These are phyloP conservation scores for Pampusana beccarii DNA, from an alignment of 2,113 vertebrate genomes.

Conservation along the genomic window DNA sequence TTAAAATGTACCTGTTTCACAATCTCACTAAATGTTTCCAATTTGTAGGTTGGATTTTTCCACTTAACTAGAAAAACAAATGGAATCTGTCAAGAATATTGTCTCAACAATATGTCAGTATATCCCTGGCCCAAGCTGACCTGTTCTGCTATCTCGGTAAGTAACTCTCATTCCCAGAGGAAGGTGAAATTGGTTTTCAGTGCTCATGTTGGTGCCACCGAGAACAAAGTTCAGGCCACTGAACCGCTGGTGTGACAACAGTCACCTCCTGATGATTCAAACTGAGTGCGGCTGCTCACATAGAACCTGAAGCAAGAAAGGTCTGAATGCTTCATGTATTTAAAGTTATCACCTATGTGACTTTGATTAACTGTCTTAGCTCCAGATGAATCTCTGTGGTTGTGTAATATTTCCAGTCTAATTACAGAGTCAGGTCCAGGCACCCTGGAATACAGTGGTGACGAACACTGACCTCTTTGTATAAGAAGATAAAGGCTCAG, in stretches of 20 bases:
- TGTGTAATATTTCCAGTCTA: background rate
- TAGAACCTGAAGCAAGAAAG: background rate
- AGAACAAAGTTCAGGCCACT: background rate
- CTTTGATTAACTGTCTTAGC: background rate
- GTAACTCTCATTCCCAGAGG: background rate
- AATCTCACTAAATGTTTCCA: background rate
- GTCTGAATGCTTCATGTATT: background rate
- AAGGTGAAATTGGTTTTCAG: background rate
- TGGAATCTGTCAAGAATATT: slow-evolving; percentile 26
- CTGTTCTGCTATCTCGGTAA: background rate
- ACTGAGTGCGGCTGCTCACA: background rate
- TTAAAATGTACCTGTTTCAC: slow-evolving; percentile 31
- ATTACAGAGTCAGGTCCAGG: background rate
- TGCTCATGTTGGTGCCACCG: background rate
- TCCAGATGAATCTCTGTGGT: background rate
- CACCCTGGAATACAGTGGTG: background rate
- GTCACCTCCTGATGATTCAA: background rate
- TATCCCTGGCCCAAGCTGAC: slow-evolving; percentile 13
- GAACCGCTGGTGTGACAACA: background rate
- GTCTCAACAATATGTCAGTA: background rate
- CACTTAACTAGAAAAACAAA: slow-evolving; percentile 50
- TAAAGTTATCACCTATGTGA: background rate
- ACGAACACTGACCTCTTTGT: background rate
- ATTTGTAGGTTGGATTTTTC: slow-evolving; percentile 30
- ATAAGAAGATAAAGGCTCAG: background rate